A percentile compares a stretch with the other conserved stretches of the same genome.
Evolutionary conservation across 2,888 invertebrate genomes (phyloP).

Genomic region (Caenorhabditis sp.): DNA sequence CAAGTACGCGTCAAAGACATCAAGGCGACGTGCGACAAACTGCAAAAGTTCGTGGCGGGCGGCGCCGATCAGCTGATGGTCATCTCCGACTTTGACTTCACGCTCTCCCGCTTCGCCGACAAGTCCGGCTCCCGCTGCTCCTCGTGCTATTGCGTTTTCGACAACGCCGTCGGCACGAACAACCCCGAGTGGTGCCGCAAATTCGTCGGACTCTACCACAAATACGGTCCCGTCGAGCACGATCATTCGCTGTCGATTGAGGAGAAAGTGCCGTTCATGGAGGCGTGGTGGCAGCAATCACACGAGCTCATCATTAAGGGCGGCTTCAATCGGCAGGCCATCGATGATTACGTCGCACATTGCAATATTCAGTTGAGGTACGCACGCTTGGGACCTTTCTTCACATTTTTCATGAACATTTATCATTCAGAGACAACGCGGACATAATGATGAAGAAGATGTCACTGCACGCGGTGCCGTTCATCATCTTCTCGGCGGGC

Average conservation of each 20-base stretch:
- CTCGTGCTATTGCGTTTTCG: conserved; percentile 78
- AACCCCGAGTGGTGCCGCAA: conserved; percentile 54
- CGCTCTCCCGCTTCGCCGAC: conserved; percentile 72
- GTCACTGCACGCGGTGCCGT: conserved; percentile 83
- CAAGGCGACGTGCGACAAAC: conserved; percentile 41
- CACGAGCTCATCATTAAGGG: conserved; percentile 79
- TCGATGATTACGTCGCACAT: conserved; percentile 78
- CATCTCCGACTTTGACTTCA: conserved; percentile 78
- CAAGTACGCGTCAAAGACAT: conserved; percentile 62
- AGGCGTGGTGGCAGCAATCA: conserved; percentile 81
- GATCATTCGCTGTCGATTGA: conserved; percentile 80
- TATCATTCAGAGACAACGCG: conserved; percentile 61
- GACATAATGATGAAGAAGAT: conserved; percentile 60
- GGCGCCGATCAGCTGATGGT: conserved; percentile 66
- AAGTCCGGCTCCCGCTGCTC: conserved; percentile 70
- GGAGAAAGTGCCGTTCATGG: conserved; percentile 81
- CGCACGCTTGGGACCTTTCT: background rate
- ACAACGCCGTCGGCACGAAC: conserved; percentile 64
- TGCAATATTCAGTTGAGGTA: conserved; percentile 55
- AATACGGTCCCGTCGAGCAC: conserved; percentile 79
- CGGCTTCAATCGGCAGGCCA: conserved; percentile 75
- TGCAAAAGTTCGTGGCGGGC: conserved; percentile 52
- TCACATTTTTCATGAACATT: too few relatives aligned
- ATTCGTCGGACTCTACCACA: conserved; percentile 65
- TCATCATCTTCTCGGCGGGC: conserved; percentile 91